A percentile compares a stretch with the other conserved stretches of the same genome.
phyloP scores from a whole-genome alignment of 2,888 invertebrate species.

The Villa cingulata region DNA sequence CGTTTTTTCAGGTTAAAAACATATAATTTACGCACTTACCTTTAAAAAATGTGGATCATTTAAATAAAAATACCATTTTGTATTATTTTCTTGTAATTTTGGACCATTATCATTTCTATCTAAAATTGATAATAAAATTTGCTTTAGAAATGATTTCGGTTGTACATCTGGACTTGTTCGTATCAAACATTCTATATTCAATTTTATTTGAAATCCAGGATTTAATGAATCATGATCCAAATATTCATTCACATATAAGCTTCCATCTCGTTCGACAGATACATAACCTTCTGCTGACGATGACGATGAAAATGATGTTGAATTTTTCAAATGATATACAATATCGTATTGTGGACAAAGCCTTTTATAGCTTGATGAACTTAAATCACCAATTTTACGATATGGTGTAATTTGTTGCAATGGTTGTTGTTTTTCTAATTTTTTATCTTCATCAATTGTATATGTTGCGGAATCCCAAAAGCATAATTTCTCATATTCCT shows the following conservation, averaged over 20 bases:
- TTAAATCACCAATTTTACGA: constrained; percentile 32
- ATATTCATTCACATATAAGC: constrained; percentile 32
- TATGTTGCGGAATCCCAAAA: constrained; percentile 30
- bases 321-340: constrained; percentile 37
- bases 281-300: constrained; percentile 27
- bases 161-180: constrained; percentile 20
- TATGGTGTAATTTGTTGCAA: constrained; percentile 9
- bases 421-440: constrained; percentile 17
- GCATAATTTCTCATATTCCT: constrained; percentile 27
- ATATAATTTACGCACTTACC: no score
- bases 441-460: constrained; percentile 24
- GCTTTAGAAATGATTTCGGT: constrained; percentile 19
- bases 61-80: constrained; percentile 21
- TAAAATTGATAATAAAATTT: constrained; percentile 44
- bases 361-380: constrained; percentile 33
- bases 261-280: constrained; percentile 27
- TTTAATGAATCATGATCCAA: constrained; percentile 38
- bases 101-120: constrained; percentile 93
- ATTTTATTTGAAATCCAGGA: constrained; percentile 26
- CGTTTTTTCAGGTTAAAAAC: no score
- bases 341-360: constrained; percentile 40
- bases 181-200: constrained; percentile 33
- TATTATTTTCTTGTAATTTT: constrained; percentile 39
- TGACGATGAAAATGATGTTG: constrained; percentile 19
- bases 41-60: constrained; percentile 28